These are phyloP conservation scores for Atta texana DNA, from an alignment of 1,140 invertebrate genomes.

Conservation along the genomic window DNA sequence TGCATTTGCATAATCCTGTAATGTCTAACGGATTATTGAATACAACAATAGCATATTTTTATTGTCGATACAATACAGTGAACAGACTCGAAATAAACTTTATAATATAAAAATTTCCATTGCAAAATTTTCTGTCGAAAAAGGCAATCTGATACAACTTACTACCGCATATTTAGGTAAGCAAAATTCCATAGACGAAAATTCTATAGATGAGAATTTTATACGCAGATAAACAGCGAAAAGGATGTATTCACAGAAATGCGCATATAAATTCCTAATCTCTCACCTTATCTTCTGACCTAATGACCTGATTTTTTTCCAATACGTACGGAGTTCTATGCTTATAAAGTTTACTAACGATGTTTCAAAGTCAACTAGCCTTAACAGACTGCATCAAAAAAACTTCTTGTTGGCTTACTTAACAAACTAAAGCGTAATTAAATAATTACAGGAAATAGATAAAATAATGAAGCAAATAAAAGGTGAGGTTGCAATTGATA, in stretches of 20 bases:
- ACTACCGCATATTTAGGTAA: not conserved
- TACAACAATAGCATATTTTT: not conserved
- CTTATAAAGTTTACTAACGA: not conserved
- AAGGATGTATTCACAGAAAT: not conserved
- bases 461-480: not conserved
- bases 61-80: not conserved
- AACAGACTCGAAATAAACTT: not conserved
- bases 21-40: not conserved
- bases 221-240: not conserved
- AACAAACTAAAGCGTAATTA: not conserved
- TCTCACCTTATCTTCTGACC: constrained; percentile 8
- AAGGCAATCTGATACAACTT: not conserved
- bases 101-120: not conserved
- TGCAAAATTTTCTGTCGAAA: not conserved
- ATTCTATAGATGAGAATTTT: not conserved
- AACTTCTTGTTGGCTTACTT: not conserved
- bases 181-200: not conserved
- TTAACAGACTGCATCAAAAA: not conserved
- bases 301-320: not conserved
- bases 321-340: not conserved
- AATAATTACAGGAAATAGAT: not conserved
- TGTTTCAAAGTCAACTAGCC: not conserved
- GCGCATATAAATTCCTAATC: not conserved
- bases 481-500: not conserved
- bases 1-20: not conserved